A percentile compares a stretch with the other conserved stretches of the same genome.
Evolutionary conservation across 1,140 invertebrate species (phyloP).

Genomic region (Drosophila sucinea): DNA sequence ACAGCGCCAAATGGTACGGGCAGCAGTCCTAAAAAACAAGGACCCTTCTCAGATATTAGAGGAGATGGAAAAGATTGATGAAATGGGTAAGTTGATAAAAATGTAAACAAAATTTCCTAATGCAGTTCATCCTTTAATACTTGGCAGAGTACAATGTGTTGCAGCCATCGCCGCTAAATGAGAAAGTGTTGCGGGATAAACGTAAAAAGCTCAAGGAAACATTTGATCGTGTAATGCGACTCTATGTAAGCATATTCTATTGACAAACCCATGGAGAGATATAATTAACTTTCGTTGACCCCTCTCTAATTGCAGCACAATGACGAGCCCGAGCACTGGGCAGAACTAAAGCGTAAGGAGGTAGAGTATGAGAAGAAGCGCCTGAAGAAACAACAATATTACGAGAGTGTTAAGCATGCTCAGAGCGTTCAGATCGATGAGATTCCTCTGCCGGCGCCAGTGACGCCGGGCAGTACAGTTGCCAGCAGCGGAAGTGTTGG

Average conservation of each 20-base stretch:
- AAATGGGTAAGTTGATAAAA: conserved; percentile 91
- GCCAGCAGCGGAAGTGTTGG: conserved; percentile 1
- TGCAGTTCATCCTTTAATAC: conserved; percentile 23
- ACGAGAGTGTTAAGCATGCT: conserved; percentile 96
- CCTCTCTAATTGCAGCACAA: conserved; percentile 88
- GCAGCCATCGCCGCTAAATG: conserved; percentile 96
- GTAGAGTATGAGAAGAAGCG: conserved; percentile 96
- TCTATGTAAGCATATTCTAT: conserved; percentile 93
- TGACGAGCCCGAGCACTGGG: conserved; percentile 97
- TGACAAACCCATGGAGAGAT: conserved; percentile 34
- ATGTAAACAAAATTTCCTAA: background rate
- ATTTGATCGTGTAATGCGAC: conserved; percentile 95
- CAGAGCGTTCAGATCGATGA: conserved; percentile 98
- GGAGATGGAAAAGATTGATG: conserved; percentile 98
- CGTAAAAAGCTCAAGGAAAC: conserved; percentile 98
- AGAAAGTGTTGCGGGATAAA: conserved; percentile 98
- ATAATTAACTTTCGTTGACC: background rate
- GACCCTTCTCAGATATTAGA: conserved; percentile 96
- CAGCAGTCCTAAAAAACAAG: conserved; percentile 99
- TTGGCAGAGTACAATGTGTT: conserved; percentile 95
- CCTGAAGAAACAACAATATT: conserved; percentile 94
- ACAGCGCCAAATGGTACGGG: conserved; percentile 96
- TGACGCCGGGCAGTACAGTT: conserved; percentile 23
- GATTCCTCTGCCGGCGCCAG: conserved; percentile 94
- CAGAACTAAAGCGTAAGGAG: conserved; percentile 95